Evolutionary conservation across 2,888 invertebrate species (phyloP), one percentile per base, ranked within the genome.

Genomic region (Zhuqinia jingwanae): DNA sequence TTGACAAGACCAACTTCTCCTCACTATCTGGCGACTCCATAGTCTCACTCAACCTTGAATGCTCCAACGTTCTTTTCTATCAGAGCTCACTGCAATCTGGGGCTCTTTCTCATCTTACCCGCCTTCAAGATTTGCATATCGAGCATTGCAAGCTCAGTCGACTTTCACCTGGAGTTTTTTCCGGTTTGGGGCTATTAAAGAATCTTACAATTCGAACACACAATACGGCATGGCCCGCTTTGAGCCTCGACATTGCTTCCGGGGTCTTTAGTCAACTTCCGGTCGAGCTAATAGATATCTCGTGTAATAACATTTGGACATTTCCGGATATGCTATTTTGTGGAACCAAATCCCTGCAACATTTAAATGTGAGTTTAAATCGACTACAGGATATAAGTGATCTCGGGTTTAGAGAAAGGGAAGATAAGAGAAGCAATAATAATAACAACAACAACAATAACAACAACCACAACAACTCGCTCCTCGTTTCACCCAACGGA

Each of bases 221-320:
- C 93, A 97, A 97, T 92, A 95, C 95, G 22, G 95, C 96, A 91
- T 96, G 96, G 96, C 95, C 96, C 17, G 95, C 96, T 76, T 95
- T 96, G 93, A 96, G 95, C 91, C 94, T 97, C 92, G 96, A 97
- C 92, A 94, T 97, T 91, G 95, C 96, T 91, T 88, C 90, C 25
- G 96, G 96, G 91, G 97, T 97, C 92, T 94, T 95, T 87, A 95
- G 95, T 87, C 95, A 96, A 85, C 90, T 91, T 13, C 94, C 95
- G 88, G 94, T 97, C 91, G 97, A 97, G 93, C 94, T 96, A 91
- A 94, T 97, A 89, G 97, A 97, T 92, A 93, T 97, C 90, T 97
- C 96, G 92, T 95, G 95, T 92, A 97, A 97, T 92, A 97, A 97
- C 92, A 96, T 97, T 92, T 97, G 96, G 96, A 96, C 96, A 80